Evolutionary conservation across 2,113 vertebrate genomes (phyloP), one percentile per base, ranked within the genome.

Genomic region (Rhinopomastus cyanomelas): DNA sequence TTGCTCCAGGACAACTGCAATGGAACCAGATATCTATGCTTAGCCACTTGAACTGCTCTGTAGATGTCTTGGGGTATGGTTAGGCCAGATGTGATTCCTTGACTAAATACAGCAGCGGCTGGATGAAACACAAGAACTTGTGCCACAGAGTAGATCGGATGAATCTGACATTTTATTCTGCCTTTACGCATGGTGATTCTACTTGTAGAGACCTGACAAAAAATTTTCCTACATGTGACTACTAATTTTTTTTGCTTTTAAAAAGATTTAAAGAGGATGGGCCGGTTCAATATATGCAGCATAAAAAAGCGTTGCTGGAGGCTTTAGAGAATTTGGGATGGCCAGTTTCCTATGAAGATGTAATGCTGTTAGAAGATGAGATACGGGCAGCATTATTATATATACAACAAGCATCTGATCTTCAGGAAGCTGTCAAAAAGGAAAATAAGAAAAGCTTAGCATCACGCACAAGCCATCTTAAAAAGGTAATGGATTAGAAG

Each of bases 321-420:
- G 95, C 96, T 36, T 94, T 98, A 87, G 97, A 97, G 71, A 94
- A 96, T 76, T 86, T 96, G 37, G 96, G 96, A 23, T 98, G 98
- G 98, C 98, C 98, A 32, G 53, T 98, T 93, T 92, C 97, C 22
- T 65, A 92, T 64, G 97, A 98, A 84, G 97, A 98, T 74, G 36
- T 98, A 42, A 95, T 94, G 4, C 18, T 97, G 42, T 93, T 98
- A 80, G 98, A 98, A 93, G 96, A 98, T 75, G 98, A 98, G 94
- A 98, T 98, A 77, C 36, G 95, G 20, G 61, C 89, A 87, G 98
- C 96, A 64, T 96, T 96, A 77, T 93, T 90, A 36, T 98, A 97
- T 6, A 46, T 97, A 6, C 96, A 98, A 42, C 97, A 98, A 92
- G 97, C 97, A 64, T 95, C 96, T 88, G 98, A 97, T 64, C 95